Evolutionary conservation across 2,797 vertebrate genomes (phyloP).

Genomic region (Tamandua tetradactyla): DNA sequence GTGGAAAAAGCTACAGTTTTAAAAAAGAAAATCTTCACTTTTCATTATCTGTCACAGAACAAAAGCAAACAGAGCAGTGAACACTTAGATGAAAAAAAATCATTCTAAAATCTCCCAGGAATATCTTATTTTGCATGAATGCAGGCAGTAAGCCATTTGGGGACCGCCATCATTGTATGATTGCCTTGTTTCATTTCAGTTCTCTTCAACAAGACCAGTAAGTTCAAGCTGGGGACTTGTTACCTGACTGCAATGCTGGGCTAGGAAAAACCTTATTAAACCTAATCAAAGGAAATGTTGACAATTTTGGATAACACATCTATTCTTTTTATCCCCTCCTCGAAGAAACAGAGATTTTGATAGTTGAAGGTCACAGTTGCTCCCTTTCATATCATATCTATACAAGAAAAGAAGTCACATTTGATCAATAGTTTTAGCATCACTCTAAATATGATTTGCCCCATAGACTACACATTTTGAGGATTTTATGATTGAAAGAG

Average conservation of each 20-base stretch:
- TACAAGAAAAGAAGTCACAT: not conserved
- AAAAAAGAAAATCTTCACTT: conserved; percentile 36
- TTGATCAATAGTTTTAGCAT: not conserved
- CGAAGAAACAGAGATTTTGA: not conserved
- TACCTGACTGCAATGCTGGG: not conserved
- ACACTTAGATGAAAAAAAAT: conserved; percentile 30
- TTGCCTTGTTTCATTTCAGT: not conserved
- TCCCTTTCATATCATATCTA: not conserved
- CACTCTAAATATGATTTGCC: not conserved
- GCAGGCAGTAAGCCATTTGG: not conserved
- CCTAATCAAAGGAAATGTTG: not conserved
- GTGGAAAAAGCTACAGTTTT: not conserved
- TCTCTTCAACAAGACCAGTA: not conserved
- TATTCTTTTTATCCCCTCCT: not conserved
- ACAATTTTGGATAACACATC: not conserved
- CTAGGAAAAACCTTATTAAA: not conserved
- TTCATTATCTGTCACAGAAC: not conserved
- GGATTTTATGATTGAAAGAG: conserved; percentile 1
- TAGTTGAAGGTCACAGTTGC: not conserved
- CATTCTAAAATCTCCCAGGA: not conserved
- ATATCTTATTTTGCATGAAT: not conserved
- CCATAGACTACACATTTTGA: not conserved
- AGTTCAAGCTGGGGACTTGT: not conserved
- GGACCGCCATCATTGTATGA: not conserved
- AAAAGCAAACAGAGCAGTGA: not conserved